Base-by-base conservation (phyloP, 2,888 invertebrate genomes). In the Tubulanus polymorphus region DNA sequence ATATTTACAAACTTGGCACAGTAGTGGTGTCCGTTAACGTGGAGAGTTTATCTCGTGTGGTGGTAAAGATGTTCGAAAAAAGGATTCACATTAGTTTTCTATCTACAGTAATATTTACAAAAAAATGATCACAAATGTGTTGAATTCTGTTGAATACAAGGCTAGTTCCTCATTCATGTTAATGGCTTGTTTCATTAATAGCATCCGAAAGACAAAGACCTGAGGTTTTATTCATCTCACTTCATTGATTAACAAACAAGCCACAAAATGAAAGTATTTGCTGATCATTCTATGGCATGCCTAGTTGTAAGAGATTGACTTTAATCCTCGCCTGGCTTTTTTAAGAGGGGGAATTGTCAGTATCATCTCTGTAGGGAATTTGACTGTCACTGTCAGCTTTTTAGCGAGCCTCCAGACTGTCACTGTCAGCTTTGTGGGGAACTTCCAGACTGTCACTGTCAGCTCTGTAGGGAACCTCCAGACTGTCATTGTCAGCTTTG, bases 201-300 rank as follows among this genome's bases (percentile, higher is more conserved):
- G n/a, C n/a, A n/a, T n/a, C n/a, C n/a, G n/a, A n/a, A n/a, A 37
- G 26, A 37, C 51, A 35, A 41, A 51, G 51, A 51, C 51, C 51
- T 41, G 51, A 18, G 51, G 51, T 51, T 51, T 51, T 51, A 35
- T 51, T 41, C 27, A 37, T 18, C 26, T 51, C n/a, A 12, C 23
- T 51, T 51, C 51, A 51, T 51, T 23, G 37, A 35, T 27, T 41
- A 23, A 18, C 18, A 23, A 23, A 41, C 20, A 23, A 41, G 41
- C 6, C 41, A 41, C 15, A 8, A 15, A 23, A 23, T 8, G 18
- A 15, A 15, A 41, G 41, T 23, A 3, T 41, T 23, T 41, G 18
- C 23, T 23, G 6, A 23, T 3, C 6, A 5, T 41, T 41, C 5
- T 41, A 18, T 41, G 41, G 23, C 23, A 20, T 18, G 15, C 23